A percentile compares a stretch with the other conserved stretches of the same genome.
Evolutionary conservation across 2,888 invertebrate genomes (phyloP).

Genomic region (Apodemia mormo): DNA sequence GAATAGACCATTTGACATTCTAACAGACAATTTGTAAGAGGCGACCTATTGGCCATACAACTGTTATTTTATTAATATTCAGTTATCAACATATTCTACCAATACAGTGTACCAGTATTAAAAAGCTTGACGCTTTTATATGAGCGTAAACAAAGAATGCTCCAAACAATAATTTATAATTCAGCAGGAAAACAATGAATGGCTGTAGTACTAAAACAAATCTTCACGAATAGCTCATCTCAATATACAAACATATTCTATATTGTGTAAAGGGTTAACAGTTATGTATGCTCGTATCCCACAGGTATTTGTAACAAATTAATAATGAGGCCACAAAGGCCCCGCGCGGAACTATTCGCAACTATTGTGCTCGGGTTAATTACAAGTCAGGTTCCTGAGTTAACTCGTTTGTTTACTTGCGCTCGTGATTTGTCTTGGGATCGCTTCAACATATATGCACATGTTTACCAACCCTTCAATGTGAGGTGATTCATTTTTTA

Average conservation of each 20-base stretch:
- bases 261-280: conserved; percentile 1
- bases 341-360: conserved; percentile 9
- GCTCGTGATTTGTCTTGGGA: conserved; percentile 12
- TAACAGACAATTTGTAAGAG: too few relatives aligned
- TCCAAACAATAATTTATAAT: too few relatives aligned
- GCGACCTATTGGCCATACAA: too few relatives aligned
- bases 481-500: background rate
- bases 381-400: conserved; percentile 6
- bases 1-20: too few relatives aligned
- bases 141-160: too few relatives aligned
- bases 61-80: too few relatives aligned
- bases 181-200: too few relatives aligned
- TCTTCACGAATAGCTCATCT: background rate
- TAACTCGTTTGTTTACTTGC: conserved; percentile 12
- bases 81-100: too few relatives aligned
- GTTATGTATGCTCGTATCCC: background rate
- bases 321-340: conserved; percentile 18
- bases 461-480: background rate
- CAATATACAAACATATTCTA: background rate
- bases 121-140: too few relatives aligned
- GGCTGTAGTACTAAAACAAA: background rate
- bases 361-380: conserved; percentile 8
- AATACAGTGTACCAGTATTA: too few relatives aligned
- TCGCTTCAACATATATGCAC: background rate
- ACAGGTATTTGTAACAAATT: conserved; percentile 8